Evolutionary conservation across 2,113 vertebrate genomes (phyloP).

Genomic region (Thryonomys swinderianus): DNA sequence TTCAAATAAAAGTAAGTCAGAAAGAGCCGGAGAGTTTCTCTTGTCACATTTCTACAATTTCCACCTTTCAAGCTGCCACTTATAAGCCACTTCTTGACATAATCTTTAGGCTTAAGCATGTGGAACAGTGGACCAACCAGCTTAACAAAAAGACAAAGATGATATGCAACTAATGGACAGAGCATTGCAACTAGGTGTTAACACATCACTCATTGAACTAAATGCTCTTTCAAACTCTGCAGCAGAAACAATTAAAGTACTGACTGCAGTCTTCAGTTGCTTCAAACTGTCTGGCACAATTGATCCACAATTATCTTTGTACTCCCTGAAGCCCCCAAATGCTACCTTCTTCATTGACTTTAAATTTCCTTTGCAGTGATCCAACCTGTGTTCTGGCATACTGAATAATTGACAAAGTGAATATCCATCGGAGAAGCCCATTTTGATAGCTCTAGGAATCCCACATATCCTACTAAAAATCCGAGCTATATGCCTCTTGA

Average conservation of each 20-base stretch:
- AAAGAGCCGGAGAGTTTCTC: constrained; percentile 45
- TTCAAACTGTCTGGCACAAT: constrained; percentile 88
- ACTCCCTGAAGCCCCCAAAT: constrained; percentile 85
- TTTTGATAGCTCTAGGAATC: constrained; percentile 74
- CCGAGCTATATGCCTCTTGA: background rate
- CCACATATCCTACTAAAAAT: constrained; percentile 70
- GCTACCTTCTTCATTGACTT: constrained; percentile 85
- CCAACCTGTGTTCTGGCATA: constrained; percentile 80
- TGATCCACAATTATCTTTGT: constrained; percentile 90
- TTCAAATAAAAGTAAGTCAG: constrained; percentile 61
- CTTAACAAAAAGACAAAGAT: constrained; percentile 86
- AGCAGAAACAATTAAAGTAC: constrained; percentile 89
- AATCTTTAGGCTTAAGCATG: constrained; percentile 81
- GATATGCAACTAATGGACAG: constrained; percentile 83
- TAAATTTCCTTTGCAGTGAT: constrained; percentile 84
- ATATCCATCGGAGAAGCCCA: constrained; percentile 74
- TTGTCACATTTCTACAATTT: constrained; percentile 59
- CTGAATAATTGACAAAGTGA: constrained; percentile 75
- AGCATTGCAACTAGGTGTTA: constrained; percentile 82
- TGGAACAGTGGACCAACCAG: constrained; percentile 82
- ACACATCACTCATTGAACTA: constrained; percentile 85
- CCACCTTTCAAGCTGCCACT: constrained; percentile 69
- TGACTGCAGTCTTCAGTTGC: constrained; percentile 88
- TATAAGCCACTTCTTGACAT: constrained; percentile 79
- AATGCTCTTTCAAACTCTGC: constrained; percentile 86